Conservation (phyloP, 1,140 invertebrate genomes). For the Phortica variegata region DNA sequence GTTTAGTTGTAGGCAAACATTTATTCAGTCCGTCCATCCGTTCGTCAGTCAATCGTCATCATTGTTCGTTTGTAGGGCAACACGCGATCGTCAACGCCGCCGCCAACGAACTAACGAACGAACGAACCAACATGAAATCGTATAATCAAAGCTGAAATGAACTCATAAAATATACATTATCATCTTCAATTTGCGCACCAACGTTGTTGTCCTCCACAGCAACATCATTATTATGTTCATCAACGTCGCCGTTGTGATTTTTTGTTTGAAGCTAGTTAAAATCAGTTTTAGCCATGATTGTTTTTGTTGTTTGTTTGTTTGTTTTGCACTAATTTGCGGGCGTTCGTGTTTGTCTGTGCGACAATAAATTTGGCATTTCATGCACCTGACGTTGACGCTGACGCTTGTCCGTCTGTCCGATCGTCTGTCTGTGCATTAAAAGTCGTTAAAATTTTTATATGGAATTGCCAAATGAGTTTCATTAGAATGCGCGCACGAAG, state of each 20-base stretch:
- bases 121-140: no score
- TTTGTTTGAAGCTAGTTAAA: no score
- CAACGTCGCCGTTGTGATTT: no score
- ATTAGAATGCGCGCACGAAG: constrained; percentile 18
- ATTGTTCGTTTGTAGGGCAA: constrained; percentile 25
- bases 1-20: background rate
- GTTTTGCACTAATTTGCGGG: no score
- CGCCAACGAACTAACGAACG: constrained; percentile 21
- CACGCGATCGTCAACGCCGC: constrained; percentile 28
- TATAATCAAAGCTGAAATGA: constrained; percentile 24
- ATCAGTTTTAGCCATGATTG: constrained; percentile 11
- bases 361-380: no score
- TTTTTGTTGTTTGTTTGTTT: constrained; percentile 13
- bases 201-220: constrained; percentile 12
- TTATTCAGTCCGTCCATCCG: background rate
- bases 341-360: constrained; percentile 5
- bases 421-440: constrained; percentile 29
- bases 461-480: no score
- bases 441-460: no score
- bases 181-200: constrained; percentile 33
- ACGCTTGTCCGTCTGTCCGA: constrained; percentile 11
- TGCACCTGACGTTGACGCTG: no score
- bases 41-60: background rate
- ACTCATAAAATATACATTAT: constrained; percentile 55
- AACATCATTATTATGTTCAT: constrained; percentile 5